Evolutionary conservation across 2,888 invertebrate species (phyloP).

Genomic region (Rhopalosiphum nymphaeae): DNA sequence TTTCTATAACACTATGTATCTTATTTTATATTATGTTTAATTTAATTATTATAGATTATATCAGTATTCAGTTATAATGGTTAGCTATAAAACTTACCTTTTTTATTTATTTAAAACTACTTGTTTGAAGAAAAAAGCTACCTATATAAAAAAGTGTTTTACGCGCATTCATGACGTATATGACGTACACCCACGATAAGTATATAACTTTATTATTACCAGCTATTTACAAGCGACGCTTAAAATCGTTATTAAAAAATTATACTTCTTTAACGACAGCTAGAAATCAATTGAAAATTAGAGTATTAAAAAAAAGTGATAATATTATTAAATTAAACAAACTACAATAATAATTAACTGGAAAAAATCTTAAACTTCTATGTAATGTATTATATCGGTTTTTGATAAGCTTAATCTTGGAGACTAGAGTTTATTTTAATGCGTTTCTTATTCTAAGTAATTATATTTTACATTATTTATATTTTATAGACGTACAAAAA

Average conservation of each 20-base stretch:
- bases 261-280: neutral
- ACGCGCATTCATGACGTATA: neutral
- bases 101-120: slow-evolving; percentile 4
- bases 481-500: neutral
- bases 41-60: neutral
- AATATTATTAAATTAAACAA: neutral
- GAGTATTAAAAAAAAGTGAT: neutral
- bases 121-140: neutral
- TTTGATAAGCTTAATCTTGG: neutral
- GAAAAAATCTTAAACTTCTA: neutral
- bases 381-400: neutral
- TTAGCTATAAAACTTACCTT: neutral
- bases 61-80: neutral
- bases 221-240: neutral
- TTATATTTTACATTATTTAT: neutral
- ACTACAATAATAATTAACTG: neutral
- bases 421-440: neutral
- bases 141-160: neutral
- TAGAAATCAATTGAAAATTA: neutral
- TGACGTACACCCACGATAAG: neutral
- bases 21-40: neutral
- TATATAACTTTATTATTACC: neutral
- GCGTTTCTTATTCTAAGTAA: neutral
- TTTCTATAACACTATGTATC: neutral
- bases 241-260: neutral